These are phyloP conservation scores for Hoplodrina ambigua DNA, from an alignment of 2,888 invertebrate species.

Conservation along the genomic window DNA sequence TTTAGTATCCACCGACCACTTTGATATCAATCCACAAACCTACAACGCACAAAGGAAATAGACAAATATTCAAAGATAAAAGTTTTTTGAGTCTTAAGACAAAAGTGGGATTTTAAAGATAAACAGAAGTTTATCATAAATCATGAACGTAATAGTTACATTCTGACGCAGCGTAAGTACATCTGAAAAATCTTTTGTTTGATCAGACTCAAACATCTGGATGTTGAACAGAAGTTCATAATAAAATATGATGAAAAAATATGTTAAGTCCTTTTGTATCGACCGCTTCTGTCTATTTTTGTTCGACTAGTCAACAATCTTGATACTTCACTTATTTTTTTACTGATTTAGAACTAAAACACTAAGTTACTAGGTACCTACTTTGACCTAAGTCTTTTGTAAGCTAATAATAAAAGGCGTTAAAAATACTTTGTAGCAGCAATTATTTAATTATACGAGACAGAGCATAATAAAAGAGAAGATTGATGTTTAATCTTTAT, in stretches of 20 bases:
- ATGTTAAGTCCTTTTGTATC: slow-evolving; percentile 90
- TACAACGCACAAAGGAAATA: slow-evolving; percentile 63
- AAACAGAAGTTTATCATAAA: slow-evolving; percentile 85
- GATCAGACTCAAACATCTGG: slow-evolving; percentile 89
- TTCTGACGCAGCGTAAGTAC: slow-evolving; percentile 82
- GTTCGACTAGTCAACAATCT: slow-evolving; percentile 68
- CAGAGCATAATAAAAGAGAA: slow-evolving; percentile 55
- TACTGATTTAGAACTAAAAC: slow-evolving; percentile 23
- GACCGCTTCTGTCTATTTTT: slow-evolving; percentile 83
- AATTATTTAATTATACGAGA: slow-evolving; percentile 36
- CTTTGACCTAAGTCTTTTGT: slow-evolving; percentile 20
- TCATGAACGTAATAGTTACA: slow-evolving; percentile 85
- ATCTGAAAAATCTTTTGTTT: slow-evolving; percentile 89
- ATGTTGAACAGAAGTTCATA: slow-evolving; percentile 90
- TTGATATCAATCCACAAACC: slow-evolving; percentile 61
- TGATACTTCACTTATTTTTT: slow-evolving; percentile 76
- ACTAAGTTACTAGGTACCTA: slow-evolving; percentile 1
- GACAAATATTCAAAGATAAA: slow-evolving; percentile 67
- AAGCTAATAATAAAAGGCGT: slow-evolving; percentile 16
- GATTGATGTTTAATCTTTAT: slow-evolving; percentile 72
- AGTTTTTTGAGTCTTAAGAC: slow-evolving; percentile 73
- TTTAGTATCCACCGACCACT: slow-evolving; percentile 54
- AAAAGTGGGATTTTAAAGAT: slow-evolving; percentile 80
- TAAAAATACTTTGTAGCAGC: slow-evolving; percentile 28
- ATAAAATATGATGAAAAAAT: slow-evolving; percentile 90